Conservation (phyloP, 2,888 invertebrate species). For the Caenorhabditis macrosperma region DNA sequence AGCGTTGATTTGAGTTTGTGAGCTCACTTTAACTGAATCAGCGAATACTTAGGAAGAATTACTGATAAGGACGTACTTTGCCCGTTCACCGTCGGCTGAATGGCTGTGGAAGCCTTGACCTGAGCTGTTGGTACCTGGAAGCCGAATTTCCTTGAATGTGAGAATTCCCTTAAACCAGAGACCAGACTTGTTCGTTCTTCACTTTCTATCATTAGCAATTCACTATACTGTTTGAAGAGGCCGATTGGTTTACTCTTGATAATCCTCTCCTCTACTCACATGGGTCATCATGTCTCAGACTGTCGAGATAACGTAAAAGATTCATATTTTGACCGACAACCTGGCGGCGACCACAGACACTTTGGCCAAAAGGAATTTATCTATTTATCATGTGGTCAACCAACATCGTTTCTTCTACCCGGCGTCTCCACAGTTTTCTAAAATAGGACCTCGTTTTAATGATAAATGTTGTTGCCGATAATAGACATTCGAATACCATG, state of each 20-base stretch:
- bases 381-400: conserved; percentile 43
- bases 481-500: conserved; percentile 21
- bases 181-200: background rate
- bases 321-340: conserved; percentile 33
- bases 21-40: conserved; percentile 44
- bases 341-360: conserved; percentile 28
- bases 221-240: background rate
- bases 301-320: conserved; percentile 1
- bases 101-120: conserved; percentile 39
- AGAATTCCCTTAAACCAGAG: too few species aligned
- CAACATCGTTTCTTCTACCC: background rate
- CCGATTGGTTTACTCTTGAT: conserved; percentile 5
- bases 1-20: conserved; percentile 31
- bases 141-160: too few species aligned
- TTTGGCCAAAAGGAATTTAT: conserved; percentile 40
- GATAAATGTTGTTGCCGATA: conserved; percentile 34
- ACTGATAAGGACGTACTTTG: conserved; percentile 33
- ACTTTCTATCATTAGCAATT: conserved; percentile 17
- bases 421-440: conserved; percentile 39
- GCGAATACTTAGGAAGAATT: too few species aligned
- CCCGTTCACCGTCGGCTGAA: conserved; percentile 46
- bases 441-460: conserved; percentile 25
- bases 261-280: background rate
- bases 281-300: background rate
- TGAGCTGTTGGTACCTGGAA: conserved; percentile 54